Percentiles rank a stretch among this genome's conserved stretches.
These are phyloP conservation scores for Escarpia spicata DNA, from an alignment of 2,888 invertebrate species.

Conservation along the genomic window DNA sequence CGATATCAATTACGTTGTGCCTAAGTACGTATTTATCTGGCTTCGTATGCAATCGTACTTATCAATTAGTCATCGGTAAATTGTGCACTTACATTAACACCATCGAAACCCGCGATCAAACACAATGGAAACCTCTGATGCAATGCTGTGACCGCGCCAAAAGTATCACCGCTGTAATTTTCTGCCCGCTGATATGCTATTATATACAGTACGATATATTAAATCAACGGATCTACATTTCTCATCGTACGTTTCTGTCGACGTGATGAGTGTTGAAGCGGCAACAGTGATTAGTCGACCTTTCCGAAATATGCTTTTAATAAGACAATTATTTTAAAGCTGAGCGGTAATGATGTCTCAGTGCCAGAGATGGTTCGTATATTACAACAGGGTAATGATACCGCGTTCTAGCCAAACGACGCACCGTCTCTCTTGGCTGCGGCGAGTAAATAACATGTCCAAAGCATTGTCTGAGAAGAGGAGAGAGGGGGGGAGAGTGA, in stretches of 20 bases:
- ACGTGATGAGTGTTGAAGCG: not conserved
- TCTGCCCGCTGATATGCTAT: not conserved
- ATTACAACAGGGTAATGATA: too few species aligned
- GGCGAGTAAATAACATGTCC: too few species aligned
- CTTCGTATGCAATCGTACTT: not conserved
- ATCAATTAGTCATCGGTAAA: not conserved
- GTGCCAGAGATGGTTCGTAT: too few species aligned
- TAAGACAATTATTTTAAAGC: not conserved
- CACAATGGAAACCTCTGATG: not conserved
- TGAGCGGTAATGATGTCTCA: not conserved
- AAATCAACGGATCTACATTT: not conserved
- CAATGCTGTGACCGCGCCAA: not conserved
- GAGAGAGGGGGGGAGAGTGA: slow-evolving; percentile 24
- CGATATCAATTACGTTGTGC: not conserved
- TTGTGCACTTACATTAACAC: not conserved
- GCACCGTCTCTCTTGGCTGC: too few species aligned
- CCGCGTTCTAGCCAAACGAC: too few species aligned
- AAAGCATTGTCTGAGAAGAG: too few species aligned
- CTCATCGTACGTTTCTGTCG: not conserved
- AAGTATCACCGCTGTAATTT: not conserved
- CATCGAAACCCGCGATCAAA: not conserved
- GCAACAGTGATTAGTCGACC: not conserved
- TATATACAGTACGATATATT: not conserved
- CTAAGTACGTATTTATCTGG: not conserved
- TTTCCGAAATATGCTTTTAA: not conserved